Evolutionary conservation across 2,113 vertebrate species (phyloP), one percentile per base, ranked within the genome.

Genomic region (Rhynchopsitta pachyrhyncha): DNA sequence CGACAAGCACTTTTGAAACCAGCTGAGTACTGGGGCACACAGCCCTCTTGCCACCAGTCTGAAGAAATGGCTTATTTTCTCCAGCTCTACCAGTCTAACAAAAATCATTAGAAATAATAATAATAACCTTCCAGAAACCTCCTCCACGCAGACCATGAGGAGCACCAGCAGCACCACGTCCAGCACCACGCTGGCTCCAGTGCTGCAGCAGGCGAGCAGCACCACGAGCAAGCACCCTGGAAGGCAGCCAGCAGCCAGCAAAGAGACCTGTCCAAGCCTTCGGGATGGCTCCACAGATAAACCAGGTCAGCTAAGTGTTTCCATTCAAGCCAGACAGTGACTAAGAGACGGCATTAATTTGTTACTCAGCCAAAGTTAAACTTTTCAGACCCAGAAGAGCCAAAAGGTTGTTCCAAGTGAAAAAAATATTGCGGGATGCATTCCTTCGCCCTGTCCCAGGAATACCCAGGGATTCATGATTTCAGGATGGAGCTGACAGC

Each of bases 271-370:
- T 37, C 90, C 90, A 35, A 82, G 73, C 64, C 82, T 46, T 68
- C 1, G 7, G 63, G 64, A 88, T 11, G 39, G 79, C 69, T 27
- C 15, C 46, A 11, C 55, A 88, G 92, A 92, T 71, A 88, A 89
- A 92, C 73, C 86, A 70, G 93, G 90, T 92, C 96, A 96, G 57
- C 33, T n/a, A 60, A 95, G 76, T 24, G 88, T 88, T 92, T 93
- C 93, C 93, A 88, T 71, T 49, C 86, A 2, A 2, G 92, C 80
- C 92, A 96, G 95, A 96, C 92, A 76, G 90, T 92, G 93, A 94
- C 92, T 96, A 92, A 96, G 81, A 94, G 90, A 91, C 80, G 2
- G 55, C 88, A 83, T 66, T 81, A 52, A 86, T 96, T 91, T 90
- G 75, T 86, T 92, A 79, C 92, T 92, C 76, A 62, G 29, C 33